Conservation (phyloP, 2,888 invertebrate genomes). For the Rugalucina vietnamica region DNA sequence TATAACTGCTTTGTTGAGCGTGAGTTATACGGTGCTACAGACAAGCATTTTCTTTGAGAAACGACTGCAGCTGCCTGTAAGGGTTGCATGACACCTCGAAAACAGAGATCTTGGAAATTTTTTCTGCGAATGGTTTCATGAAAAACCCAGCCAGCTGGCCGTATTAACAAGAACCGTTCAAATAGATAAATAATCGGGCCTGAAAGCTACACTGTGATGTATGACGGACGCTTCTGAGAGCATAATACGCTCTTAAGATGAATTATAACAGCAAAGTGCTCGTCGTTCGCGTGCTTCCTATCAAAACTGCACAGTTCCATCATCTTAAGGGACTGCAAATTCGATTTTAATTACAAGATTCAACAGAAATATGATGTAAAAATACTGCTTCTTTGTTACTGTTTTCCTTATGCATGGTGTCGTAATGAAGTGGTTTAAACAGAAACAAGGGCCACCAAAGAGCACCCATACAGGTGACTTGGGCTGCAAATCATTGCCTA, state of each 20-base stretch:
- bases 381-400: not conserved
- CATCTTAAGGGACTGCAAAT: slow-evolving; percentile 43
- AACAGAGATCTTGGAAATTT: not conserved
- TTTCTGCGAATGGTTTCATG: slow-evolving; percentile 11
- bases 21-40: slow-evolving; percentile 43
- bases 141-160: slow-evolving; percentile 45
- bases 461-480: not conserved
- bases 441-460: not conserved
- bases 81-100: not conserved
- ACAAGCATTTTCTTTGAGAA: slow-evolving; percentile 51
- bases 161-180: slow-evolving; percentile 54
- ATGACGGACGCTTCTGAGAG: slow-evolving; percentile 12
- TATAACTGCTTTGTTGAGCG: slow-evolving; percentile 53
- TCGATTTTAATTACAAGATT: slow-evolving; percentile 50
- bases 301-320: slow-evolving; percentile 23
- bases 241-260: slow-evolving; percentile 18
- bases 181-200: slow-evolving; percentile 70
- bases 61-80: slow-evolving; percentile 53
- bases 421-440: not conserved
- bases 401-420: not conserved
- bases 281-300: slow-evolving; percentile 45
- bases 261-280: slow-evolving; percentile 51
- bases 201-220: slow-evolving; percentile 25
- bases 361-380: not conserved
- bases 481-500: not conserved